phyloP scores from a whole-genome alignment of 2,888 invertebrate species.

The Eupithecia pulchellata region DNA sequence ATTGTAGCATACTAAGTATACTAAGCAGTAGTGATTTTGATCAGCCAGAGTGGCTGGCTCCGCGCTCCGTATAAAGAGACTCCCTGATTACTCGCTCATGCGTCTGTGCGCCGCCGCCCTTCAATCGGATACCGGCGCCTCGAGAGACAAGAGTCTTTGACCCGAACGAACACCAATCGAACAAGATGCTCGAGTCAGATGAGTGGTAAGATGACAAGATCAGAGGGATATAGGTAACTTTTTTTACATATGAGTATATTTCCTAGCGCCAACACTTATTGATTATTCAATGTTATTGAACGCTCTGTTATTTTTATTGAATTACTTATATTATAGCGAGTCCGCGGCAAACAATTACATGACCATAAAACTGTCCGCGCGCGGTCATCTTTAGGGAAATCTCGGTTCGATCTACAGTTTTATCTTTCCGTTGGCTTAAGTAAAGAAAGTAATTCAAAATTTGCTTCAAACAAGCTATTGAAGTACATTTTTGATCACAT shows the following conservation, averaged over 20 bases:
- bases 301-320: too few species aligned
- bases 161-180: background rate
- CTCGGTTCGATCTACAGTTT: slow-evolving; percentile 10
- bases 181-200: background rate
- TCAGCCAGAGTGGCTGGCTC: background rate
- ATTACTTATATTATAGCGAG: background rate
- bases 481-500: background rate
- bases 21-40: background rate
- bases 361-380: slow-evolving; percentile 35
- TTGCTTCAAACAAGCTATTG: background rate
- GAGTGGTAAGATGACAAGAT: background rate
- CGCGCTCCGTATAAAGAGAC: background rate
- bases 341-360: slow-evolving; percentile 24
- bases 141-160: slow-evolving; percentile 11
- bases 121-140: background rate
- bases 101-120: background rate
- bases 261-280: too few species aligned
- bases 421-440: background rate
- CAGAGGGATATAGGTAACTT: background rate
- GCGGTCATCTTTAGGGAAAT: slow-evolving; percentile 33
- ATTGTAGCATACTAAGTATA: background rate
- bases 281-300: too few species aligned
- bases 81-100: slow-evolving; percentile 3
- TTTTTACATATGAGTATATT: slow-evolving; percentile 22
- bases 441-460: background rate